These are phyloP conservation scores for Ruditapes philippinarum DNA, from an alignment of 1,140 invertebrate genomes.

Conservation along the genomic window DNA sequence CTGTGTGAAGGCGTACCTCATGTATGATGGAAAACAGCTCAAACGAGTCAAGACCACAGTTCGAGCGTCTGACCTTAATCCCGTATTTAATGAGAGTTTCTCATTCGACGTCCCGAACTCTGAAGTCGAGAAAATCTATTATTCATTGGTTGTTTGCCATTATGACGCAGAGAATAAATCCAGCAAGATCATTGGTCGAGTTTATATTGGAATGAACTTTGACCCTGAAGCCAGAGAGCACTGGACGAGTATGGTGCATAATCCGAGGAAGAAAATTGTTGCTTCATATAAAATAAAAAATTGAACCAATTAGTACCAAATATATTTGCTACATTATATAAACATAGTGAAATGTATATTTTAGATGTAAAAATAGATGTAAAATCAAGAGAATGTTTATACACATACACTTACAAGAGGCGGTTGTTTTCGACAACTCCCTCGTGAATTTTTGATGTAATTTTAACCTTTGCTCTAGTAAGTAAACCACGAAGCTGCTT, in stretches of 20 bases:
- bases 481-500: too few species aligned
- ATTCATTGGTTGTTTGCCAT: conserved; percentile 97
- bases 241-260: conserved; percentile 76
- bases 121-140: conserved; percentile 93
- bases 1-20: conserved; percentile 88
- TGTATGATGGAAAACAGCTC: conserved; percentile 88
- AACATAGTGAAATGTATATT: too few species aligned
- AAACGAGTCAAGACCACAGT: conserved; percentile 89
- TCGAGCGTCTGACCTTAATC: conserved; percentile 87
- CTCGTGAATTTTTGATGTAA: too few species aligned
- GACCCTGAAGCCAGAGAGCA: conserved; percentile 70
- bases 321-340: too few species aligned
- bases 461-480: too few species aligned
- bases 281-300: conserved; percentile 30
- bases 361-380: too few species aligned
- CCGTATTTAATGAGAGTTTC: conserved; percentile 89
- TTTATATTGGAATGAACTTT: conserved; percentile 78
- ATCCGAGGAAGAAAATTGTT: conserved; percentile 77
- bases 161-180: conserved; percentile 82
- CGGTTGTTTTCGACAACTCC: too few species aligned
- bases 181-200: conserved; percentile 74
- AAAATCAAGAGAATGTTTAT: too few species aligned
- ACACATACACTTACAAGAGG: too few species aligned
- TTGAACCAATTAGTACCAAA: not conserved
- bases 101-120: conserved; percentile 89